Conservation (phyloP, 1,140 invertebrate species). For the Panagrolaimus sp. region DNA sequence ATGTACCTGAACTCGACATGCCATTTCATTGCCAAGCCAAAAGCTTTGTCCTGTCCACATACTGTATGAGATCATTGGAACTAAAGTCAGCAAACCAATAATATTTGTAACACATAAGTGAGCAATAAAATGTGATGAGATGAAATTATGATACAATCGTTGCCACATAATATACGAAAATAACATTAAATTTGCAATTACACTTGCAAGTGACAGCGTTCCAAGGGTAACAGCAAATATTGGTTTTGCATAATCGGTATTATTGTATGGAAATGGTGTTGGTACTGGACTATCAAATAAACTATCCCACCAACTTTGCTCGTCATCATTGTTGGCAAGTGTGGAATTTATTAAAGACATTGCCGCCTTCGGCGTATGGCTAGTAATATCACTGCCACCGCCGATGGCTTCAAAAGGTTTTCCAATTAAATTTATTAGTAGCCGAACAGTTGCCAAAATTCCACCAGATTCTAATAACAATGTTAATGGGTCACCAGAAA, state of each 20-base stretch:
- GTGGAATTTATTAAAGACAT: too few species aligned
- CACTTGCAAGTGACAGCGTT: conserved; percentile 31
- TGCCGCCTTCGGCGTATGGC: conserved; percentile 15
- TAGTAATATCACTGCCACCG: not conserved
- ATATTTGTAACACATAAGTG: conserved; percentile 58
- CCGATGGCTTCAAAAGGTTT: conserved; percentile 11
- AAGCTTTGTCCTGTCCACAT: conserved; percentile 52
- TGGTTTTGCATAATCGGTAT: conserved; percentile 33
- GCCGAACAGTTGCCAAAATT: conserved; percentile 2
- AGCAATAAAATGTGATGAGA: conserved; percentile 57
- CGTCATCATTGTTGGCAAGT: too few species aligned
- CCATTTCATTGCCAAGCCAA: conserved; percentile 48
- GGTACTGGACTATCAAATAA: conserved; percentile 8
- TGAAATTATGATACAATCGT: conserved; percentile 55
- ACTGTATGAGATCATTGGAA: conserved; percentile 55
- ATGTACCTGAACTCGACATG: conserved; percentile 55
- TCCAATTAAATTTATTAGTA: not conserved
- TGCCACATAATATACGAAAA: conserved; percentile 51
- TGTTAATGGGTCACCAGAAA: too few species aligned
- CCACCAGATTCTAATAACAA: too few species aligned
- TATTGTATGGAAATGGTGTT: conserved; percentile 35
- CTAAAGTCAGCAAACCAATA: conserved; percentile 42
- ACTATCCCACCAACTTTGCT: not conserved
- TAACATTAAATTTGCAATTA: conserved; percentile 47
- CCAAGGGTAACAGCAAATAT: conserved; percentile 33